Evolutionary conservation across 1,140 invertebrate species (phyloP), one percentile per base, ranked within the genome.

Genomic region (Temnothorax curvispinosus): DNA sequence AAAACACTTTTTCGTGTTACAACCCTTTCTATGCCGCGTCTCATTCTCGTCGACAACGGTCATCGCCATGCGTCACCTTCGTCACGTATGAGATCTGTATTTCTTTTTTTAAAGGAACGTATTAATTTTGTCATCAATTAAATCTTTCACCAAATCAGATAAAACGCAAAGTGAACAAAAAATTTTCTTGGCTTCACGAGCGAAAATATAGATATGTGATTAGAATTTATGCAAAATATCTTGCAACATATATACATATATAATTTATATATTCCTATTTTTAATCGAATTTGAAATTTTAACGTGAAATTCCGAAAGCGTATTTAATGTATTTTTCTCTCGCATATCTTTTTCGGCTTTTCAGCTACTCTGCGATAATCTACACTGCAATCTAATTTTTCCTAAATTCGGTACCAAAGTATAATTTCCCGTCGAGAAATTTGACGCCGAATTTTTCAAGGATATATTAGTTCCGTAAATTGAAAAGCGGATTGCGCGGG

Each of bases 1-100:
- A 92, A 93, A 92, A 93, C 91, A 93, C 90, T 92, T 90, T 93
- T 92, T 92, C 87, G 75, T 91, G 90, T 92, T 91, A 74, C 44
- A 47, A 41, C 41, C n/a, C 18, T 80, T 76, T 35, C 44, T 65
- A 78, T 78, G 9, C 4, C 2, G 72, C 5, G 27, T 69, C 15
- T 84, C 9, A 69, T 58, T 52, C 13, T 52, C 11, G 21, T 1
- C 11, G 18, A 50, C 50, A 44, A 84, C 54, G 21, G 35, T 41
- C 52, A 74, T 58, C n/a, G 8, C 9, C 56, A 62, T 44, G 44
- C 3, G 1, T 15, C n/a, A 41, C 50, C 11, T 6, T 47, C 47
- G 11, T 13, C 47, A 77, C 15, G 6, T 77, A 64, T 47, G 9
- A 35, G 18, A 47, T 8, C 15, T 18, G 9, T 71, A 11, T 52